phyloP scores from a whole-genome alignment of 2,888 invertebrate species.

The Caenorhabditis wallacei region DNA sequence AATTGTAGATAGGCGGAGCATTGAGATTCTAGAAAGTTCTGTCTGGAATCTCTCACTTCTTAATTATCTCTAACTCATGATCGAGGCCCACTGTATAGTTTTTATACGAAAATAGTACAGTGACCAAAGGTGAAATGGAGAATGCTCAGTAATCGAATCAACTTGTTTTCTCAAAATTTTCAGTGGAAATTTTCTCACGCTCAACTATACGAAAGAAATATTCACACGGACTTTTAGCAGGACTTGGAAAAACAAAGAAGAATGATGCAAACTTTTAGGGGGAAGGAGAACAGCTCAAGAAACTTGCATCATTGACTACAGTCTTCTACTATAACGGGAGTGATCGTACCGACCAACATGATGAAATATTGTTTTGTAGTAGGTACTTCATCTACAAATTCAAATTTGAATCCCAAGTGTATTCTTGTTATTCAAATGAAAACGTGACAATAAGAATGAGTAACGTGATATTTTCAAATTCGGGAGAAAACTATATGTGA shows the following conservation, averaged over 20 bases:
- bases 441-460: not conserved
- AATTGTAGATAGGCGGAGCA: conserved; percentile 63
- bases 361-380: too few species aligned
- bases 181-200: not conserved
- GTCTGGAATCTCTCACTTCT: conserved; percentile 19
- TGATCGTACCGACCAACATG: too few species aligned
- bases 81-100: not conserved
- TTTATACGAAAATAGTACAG: not conserved
- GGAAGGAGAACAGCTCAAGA: not conserved
- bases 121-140: not conserved
- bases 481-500: too few species aligned
- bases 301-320: not conserved
- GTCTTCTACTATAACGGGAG: too few species aligned
- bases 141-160: not conserved
- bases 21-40: conserved; percentile 20
- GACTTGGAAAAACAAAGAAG: not conserved
- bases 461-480: not conserved
- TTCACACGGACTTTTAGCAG: too few species aligned
- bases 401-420: not conserved
- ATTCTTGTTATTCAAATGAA: not conserved
- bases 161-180: not conserved
- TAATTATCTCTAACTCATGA: not conserved
- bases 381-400: too few species aligned
- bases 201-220: too few species aligned
- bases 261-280: not conserved